Base-by-base conservation (phyloP, 2,113 vertebrate genomes). In the Osmerus eperlanus region DNA sequence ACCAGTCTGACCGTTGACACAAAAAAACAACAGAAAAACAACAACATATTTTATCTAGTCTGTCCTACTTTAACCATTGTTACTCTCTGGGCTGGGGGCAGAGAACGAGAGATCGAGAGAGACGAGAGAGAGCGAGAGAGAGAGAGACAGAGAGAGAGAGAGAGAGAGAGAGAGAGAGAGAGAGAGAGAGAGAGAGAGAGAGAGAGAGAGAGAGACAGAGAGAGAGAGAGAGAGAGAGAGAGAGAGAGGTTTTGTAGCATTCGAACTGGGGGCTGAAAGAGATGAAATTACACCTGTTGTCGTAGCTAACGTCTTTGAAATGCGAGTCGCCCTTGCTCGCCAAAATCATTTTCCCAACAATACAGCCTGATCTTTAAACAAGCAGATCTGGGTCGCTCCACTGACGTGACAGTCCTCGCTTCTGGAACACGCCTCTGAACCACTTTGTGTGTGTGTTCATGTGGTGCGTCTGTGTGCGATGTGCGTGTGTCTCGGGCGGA, bases 221-320 rank as follows among this genome's bases (percentile, higher is more conserved):
- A 15, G 29, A 54, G 56, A 70, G 29, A 23, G 6, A 11, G n/a
- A 67, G n/a, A 53, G 80, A 41, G 74, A 78, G 78, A 11, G 41
- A 47, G 41, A 47, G 41, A 47, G 41, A 12, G 41, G 41, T 47
- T 47, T n/a, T 25, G 16, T 64, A 16, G 14, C 18, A 82, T 91
- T 92, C 91, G 92, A 89, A 82, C 69, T 83, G 78, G 58, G 58
- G 72, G 75, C 53, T 77, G 74, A 81, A 81, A 86, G 90, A 88
- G 90, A 95, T 98, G 94, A 95, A 96, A 96, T 96, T 96, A 95
- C 95, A 96, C 89, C 94, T 92, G 90, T 92, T 91, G 91, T 91
- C 84, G 82, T 94, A 93, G 93, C 91, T 93, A 94, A 92, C 86
- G 85, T 81, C 91, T 95, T 94, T 95, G 94, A 96, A 95, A 96